Evolutionary conservation across 2,113 vertebrate genomes (phyloP), one percentile per base, ranked within the genome.

Genomic region (Azemiops feae): DNA sequence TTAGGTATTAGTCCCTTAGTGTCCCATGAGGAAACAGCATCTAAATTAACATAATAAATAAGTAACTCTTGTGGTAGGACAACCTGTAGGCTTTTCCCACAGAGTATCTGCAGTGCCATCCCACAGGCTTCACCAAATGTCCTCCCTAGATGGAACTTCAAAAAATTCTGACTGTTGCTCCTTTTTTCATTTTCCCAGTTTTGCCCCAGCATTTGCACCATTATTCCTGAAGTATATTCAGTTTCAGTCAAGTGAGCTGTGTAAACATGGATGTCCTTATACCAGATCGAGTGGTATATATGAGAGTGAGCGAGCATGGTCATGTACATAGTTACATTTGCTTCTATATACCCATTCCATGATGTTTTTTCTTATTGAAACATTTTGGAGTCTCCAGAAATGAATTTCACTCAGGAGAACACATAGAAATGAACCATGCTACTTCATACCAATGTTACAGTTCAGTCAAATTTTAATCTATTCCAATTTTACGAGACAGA

Each of bases 401-500:
- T 97, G 96, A 98, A 97, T 96, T 98, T 98, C 94, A 97, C 96
- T 3, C 95, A 94, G 95, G 96, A 97, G 0, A 95, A 97, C 23
- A 97, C 23, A 97, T 97, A 89, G 98, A 97, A 93, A 96, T 97
- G 96, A 98, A 97, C 95, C 96, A 69, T 97, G 95, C 60, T 98
- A 98, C 92, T 93, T 93, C 97, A 98, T 96, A 93, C 87, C 0
- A 4, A 18, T 60, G 54, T 94, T 18, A 58, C 90, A 2, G 96
- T 94, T 52, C 95, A 95, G 92, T 97, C 96, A 95, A 97, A 96
- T 87, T 93, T 58, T 23, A 96, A 97, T 95, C 96, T 94, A 93
- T 98, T 98, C 95, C 96, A 97, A 27, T 97, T 98, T 97, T 96
- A 95, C 85, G 96, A 97, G 85, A 97, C 94, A 43, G 97, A 98